Conservation (phyloP, 2,113 vertebrate species). For the Lycocorax pyrrhopterus region DNA sequence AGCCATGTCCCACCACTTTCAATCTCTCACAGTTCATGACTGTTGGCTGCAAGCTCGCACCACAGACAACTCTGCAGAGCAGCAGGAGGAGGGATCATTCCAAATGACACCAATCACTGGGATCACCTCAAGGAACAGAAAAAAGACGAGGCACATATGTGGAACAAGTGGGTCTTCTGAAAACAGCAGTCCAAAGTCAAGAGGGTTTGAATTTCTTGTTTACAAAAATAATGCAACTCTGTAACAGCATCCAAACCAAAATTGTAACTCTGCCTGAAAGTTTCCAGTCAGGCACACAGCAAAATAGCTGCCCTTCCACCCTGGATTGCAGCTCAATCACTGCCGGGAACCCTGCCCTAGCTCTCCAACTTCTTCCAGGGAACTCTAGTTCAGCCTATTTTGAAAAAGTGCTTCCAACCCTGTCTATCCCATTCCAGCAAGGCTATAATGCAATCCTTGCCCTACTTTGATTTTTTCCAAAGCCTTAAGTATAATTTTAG, state of each 20-base stretch:
- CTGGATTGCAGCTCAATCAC: background rate
- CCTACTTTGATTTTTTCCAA: background rate
- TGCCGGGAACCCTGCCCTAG: background rate
- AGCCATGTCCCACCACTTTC: background rate
- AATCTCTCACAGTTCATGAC: background rate
- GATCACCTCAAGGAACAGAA: background rate
- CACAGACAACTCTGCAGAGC: background rate
- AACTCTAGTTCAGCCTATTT: background rate
- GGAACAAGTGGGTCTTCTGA: background rate
- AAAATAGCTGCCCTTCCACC: background rate
- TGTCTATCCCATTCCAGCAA: background rate
- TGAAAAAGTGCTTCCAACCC: background rate
- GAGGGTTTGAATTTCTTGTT: background rate
- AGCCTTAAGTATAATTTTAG: background rate
- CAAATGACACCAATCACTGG: background rate
- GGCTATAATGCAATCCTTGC: background rate
- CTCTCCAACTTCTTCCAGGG: background rate
- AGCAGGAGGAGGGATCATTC: background rate
- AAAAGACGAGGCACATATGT: background rate
- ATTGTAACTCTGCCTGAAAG: background rate
- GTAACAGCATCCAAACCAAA: slow-evolving; percentile 3
- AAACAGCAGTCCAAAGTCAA: background rate
- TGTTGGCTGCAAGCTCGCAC: background rate
- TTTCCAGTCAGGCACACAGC: background rate
- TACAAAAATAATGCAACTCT: background rate